A percentile compares a stretch with the other conserved stretches of the same genome.
phyloP scores from a whole-genome alignment of 2,888 invertebrate species.

The Aphrophora alni region DNA sequence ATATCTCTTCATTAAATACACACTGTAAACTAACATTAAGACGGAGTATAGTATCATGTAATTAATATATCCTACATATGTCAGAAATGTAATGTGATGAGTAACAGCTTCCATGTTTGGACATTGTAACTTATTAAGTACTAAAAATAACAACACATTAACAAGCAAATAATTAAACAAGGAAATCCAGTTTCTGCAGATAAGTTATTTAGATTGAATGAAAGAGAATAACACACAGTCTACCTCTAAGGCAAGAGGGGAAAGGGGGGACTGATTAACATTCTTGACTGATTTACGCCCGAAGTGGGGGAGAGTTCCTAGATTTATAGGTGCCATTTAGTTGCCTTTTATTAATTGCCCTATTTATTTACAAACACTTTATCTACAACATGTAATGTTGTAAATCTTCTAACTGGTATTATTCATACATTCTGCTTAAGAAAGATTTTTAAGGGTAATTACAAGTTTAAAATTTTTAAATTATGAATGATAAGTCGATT shows the following conservation, averaged over 20 bases:
- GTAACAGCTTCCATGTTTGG: no score
- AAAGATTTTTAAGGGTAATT: no score
- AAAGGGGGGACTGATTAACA: not conserved
- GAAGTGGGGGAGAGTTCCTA: not conserved
- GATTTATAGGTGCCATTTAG: conserved; percentile 3
- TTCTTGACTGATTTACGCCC: conserved; percentile 3
- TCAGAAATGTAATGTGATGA: no score
- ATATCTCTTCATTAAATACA: no score
- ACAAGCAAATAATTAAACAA: not conserved
- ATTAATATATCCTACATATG: no score
- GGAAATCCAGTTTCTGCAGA: not conserved
- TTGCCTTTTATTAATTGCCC: not conserved
- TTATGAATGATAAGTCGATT: no score
- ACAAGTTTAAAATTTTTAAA: no score
- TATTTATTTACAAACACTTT: not conserved
- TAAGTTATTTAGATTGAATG: not conserved
- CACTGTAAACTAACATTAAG: no score
- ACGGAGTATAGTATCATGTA: no score
- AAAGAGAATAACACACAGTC: not conserved
- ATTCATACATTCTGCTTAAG: no score
- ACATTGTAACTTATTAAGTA: not conserved
- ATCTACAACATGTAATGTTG: not conserved
- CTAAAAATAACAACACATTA: not conserved
- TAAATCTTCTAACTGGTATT: no score
- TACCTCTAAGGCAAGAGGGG: not conserved